Conservation (phyloP, 1,140 invertebrate species). For the Lepidurus couesii region DNA sequence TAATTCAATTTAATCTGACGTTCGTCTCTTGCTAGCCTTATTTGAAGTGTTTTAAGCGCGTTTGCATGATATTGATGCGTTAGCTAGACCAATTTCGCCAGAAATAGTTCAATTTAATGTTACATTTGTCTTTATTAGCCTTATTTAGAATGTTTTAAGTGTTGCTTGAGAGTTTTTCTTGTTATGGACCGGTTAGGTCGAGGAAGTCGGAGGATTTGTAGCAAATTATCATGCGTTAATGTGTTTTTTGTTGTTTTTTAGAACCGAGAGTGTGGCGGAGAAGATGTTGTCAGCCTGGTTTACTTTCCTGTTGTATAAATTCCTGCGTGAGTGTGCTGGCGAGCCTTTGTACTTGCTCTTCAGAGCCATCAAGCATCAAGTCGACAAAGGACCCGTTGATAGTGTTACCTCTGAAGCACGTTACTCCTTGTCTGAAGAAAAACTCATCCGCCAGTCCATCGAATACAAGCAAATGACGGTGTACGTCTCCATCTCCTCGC, state of each 20-base stretch:
- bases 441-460: slow-evolving; percentile 95
- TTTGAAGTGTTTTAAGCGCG: no score
- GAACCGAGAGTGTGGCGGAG: slow-evolving; percentile 95
- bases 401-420: slow-evolving; percentile 93
- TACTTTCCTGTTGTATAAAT: slow-evolving; percentile 96
- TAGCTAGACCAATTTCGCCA: no score
- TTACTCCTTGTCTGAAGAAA: slow-evolving; percentile 97
- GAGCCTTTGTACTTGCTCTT: slow-evolving; percentile 96
- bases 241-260: slow-evolving; percentile 45
- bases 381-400: slow-evolving; percentile 98
- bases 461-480: slow-evolving; percentile 93
- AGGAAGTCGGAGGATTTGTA: background rate
- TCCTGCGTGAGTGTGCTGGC: slow-evolving; percentile 91
- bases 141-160: background rate
- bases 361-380: slow-evolving; percentile 97
- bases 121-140: background rate
- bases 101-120: background rate
- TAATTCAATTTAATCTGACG: no score
- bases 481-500: slow-evolving; percentile 87
- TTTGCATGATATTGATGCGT: no score
- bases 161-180: background rate
- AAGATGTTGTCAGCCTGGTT: slow-evolving; percentile 99
- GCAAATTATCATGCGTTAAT: slow-evolving; percentile 36
- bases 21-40: no score
- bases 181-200: no score